Percentiles rank a stretch among this genome's conserved stretches.
Conservation (phyloP, 2,797 vertebrate species). For the Diceros bicornis region DNA sequence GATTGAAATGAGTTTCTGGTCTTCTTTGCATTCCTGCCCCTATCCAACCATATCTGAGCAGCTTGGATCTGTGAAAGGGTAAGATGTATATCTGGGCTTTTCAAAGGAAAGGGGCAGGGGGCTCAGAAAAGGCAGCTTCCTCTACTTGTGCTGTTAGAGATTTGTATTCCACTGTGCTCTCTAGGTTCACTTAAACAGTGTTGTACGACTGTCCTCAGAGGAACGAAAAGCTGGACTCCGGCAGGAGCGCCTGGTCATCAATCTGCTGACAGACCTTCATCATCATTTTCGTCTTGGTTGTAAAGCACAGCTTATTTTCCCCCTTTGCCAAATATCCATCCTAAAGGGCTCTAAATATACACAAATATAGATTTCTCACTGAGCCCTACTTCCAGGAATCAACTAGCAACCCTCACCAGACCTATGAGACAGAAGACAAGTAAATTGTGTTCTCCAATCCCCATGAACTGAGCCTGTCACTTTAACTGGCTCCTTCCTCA, state of each 20-base stretch:
- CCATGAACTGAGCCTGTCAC: neutral
- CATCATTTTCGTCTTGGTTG: neutral
- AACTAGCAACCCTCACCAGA: constrained; percentile 48
- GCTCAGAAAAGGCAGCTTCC: neutral
- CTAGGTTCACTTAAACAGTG: neutral
- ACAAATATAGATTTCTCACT: constrained; percentile 74
- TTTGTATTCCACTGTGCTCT: accelerated
- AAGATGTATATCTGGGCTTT: constrained; percentile 49
- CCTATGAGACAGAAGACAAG: constrained; percentile 7
- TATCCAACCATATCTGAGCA: constrained; percentile 78
- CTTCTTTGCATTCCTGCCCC: constrained; percentile 70
- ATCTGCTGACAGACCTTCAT: neutral
- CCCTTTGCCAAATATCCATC: constrained; percentile 73
- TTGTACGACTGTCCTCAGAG: neutral
- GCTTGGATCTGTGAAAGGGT: constrained; percentile 50
- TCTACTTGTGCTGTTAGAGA: neutral
- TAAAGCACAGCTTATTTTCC: constrained; percentile 60
- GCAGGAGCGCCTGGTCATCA: neutral
- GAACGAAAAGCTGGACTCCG: neutral
- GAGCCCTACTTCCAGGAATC: constrained; percentile 65
- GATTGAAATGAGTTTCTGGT: constrained; percentile 83
- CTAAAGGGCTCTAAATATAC: constrained; percentile 67
- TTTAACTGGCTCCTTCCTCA: constrained; percentile 19
- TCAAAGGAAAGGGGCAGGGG: constrained; percentile 19
- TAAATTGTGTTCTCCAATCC: neutral